phyloP scores from a whole-genome alignment of 1,140 invertebrate species.

The Drosophila pachea region DNA sequence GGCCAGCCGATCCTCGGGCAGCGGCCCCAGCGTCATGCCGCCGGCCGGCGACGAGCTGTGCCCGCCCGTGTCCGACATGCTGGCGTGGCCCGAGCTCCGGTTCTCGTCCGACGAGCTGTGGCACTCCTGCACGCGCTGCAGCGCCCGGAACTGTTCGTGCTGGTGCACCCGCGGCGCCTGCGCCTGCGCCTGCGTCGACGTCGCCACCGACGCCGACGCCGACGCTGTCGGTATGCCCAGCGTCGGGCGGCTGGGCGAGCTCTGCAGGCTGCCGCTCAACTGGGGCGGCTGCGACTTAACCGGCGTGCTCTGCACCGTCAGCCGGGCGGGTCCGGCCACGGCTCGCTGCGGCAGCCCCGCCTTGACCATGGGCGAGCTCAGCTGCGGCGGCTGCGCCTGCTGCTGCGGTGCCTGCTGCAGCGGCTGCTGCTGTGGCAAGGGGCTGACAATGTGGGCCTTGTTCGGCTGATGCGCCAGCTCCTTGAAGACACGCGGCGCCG shows the following conservation, averaged over 20 bases:
- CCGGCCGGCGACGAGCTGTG: conserved; percentile 83
- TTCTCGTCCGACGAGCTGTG: conserved; percentile 94
- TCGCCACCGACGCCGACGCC: not conserved
- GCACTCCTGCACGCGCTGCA: conserved; percentile 84
- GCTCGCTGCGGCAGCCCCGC: conserved; percentile 64
- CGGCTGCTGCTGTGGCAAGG: conserved; percentile 17
- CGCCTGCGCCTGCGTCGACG: not conserved
- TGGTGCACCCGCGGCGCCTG: conserved; percentile 58
- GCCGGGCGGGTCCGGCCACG: conserved; percentile 66
- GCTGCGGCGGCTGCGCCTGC: conserved; percentile 9
- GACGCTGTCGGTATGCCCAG: conserved; percentile 54
- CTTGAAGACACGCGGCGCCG: conserved; percentile 72
- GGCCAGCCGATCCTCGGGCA: conserved; percentile 84
- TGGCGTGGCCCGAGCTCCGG: conserved; percentile 92
- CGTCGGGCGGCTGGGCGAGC: conserved; percentile 53
- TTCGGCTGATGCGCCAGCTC: conserved; percentile 70
- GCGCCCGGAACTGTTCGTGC: conserved; percentile 72
- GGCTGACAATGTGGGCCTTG: conserved; percentile 40
- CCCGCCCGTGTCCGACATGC: conserved; percentile 91
- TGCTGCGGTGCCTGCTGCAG: conserved; percentile 7
- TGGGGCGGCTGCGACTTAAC: conserved; percentile 83
- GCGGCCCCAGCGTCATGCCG: conserved; percentile 78
- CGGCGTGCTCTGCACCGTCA: conserved; percentile 80
- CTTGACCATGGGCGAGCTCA: conserved; percentile 37
- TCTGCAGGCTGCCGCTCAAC: conserved; percentile 80